phyloP scores from a whole-genome alignment of 2,797 vertebrate species.

The Pogonophryne albipinna region DNA sequence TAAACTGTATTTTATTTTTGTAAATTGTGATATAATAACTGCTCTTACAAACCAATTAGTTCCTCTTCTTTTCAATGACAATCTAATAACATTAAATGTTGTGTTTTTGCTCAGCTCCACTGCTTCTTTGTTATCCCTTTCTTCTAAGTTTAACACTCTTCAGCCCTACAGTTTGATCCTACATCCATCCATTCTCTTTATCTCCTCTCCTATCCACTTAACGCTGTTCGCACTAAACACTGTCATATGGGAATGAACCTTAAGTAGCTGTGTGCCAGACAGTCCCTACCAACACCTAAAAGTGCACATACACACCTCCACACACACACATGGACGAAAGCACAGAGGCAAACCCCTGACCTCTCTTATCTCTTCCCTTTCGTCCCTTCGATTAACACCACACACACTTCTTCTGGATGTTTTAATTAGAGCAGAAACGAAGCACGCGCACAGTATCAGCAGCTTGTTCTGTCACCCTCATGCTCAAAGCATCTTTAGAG shows the following conservation, averaged over 20 bases:
- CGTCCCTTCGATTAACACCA: conserved; percentile 45
- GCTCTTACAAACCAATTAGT: conserved; percentile 26
- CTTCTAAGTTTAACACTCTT: not conserved
- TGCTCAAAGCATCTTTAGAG: conserved; percentile 34
- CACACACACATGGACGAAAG: not conserved
- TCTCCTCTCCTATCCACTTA: not conserved
- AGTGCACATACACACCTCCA: conserved; percentile 5
- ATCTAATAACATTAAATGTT: not conserved
- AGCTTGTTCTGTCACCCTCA: conserved; percentile 28
- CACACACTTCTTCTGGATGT: conserved; percentile 43
- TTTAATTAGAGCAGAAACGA: conserved; percentile 66
- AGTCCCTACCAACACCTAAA: conserved; percentile 13
- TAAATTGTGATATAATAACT: conserved; percentile 15
- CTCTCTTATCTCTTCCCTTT: conserved; percentile 49
- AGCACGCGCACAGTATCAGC: conserved; percentile 23
- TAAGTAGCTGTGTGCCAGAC: conserved; percentile 22
- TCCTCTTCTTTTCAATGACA: not conserved
- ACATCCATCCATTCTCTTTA: conserved; percentile 3
- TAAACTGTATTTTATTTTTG: conserved; percentile 10
- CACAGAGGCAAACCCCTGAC: conserved; percentile 35
- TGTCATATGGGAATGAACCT: conserved; percentile 39
- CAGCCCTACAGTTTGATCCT: not conserved
- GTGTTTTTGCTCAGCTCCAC: not conserved
- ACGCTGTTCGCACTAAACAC: conserved; percentile 9
- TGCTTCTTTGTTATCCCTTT: not conserved